phyloP scores from a whole-genome alignment of 2,888 invertebrate genomes.

The Brachynemurus nebulosus region DNA sequence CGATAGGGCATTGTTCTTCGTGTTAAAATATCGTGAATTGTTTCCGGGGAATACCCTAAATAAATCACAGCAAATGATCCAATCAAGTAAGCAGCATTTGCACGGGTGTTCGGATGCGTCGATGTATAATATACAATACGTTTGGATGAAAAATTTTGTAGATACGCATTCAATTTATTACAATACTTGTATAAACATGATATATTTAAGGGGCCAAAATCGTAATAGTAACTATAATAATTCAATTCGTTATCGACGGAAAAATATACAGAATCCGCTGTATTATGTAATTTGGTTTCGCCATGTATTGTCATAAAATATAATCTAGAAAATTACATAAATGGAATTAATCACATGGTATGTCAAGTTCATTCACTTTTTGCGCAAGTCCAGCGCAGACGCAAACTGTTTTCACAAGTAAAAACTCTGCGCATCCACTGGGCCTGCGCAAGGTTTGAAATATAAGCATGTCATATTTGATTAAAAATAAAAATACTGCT shows the following conservation, averaged over 20 bases:
- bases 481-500: no score
- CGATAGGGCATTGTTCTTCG: no score
- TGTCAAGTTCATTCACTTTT: no score
- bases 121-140: conserved; percentile 70
- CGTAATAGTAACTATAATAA: conserved; percentile 75
- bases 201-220: conserved; percentile 83
- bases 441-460: no score
- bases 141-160: conserved; percentile 52
- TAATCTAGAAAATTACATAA: conserved; percentile 30
- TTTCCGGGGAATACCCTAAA: conserved; percentile 53
- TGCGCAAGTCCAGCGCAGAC: no score
- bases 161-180: conserved; percentile 56
- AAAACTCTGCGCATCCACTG: no score
- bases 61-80: conserved; percentile 66
- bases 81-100: conserved; percentile 78
- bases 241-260: conserved; percentile 62
- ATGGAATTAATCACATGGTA: neutral
- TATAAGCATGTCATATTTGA: no score
- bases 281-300: conserved; percentile 47
- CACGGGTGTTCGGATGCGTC: conserved; percentile 56
- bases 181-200: conserved; percentile 77
- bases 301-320: conserved; percentile 59
- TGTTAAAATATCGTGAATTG: conserved; percentile 50
- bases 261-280: conserved; percentile 59
- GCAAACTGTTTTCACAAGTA: no score